Base-by-base conservation (phyloP, 2,888 invertebrate genomes). In the Agonopterix alstromeriana region DNA sequence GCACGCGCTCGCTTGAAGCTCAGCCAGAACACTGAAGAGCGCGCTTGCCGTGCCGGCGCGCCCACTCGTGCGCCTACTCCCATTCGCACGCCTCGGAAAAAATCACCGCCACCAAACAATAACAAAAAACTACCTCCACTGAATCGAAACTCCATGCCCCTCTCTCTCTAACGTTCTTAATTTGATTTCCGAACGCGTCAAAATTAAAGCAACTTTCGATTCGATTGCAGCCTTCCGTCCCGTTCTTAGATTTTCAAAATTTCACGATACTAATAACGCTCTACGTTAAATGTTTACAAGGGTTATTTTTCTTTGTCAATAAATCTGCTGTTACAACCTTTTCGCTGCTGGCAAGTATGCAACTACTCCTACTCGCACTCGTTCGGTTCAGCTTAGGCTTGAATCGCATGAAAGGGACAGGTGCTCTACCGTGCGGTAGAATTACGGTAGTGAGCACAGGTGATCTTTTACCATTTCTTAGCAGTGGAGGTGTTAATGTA, bases 361-460 rank as follows among this genome's bases (percentile, higher is more conserved):
- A 87, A 81, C 83, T 84, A 87, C 85, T 83, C 84, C 87, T 86
- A 86, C 85, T 87, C 86, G 83, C 87, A 86, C 88, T 88, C 87
- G 77, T 81, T 80, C 76, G 78, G 74, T 80, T 86, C 82, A 59
- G 84, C 81, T 67, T 86, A 82, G 82, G 88, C 89, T 77, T 89
- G 78, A 82, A 84, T 72, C 67, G 83, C 74, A 82, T 70, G 89
- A 89, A 85, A 88, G 87, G 86, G 89, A 89, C 87, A 85, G 88
- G 84, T 86, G 87, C 82, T 81, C 75, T 83, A 84, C 82, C 78
- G 79, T 68, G 27, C 69, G 77, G 80, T 81, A 80, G 78, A 84
- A 87, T 89, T 87, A 85, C 88, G 77, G 89, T 87, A 88, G 89
- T 88, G 84, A 89, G 82, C 89, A 89, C 85, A 86, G 86, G 85